A percentile compares a stretch with the other conserved stretches of the same genome.
phyloP scores from a whole-genome alignment of 2,113 vertebrate genomes.

The Grammomys surdaster region DNA sequence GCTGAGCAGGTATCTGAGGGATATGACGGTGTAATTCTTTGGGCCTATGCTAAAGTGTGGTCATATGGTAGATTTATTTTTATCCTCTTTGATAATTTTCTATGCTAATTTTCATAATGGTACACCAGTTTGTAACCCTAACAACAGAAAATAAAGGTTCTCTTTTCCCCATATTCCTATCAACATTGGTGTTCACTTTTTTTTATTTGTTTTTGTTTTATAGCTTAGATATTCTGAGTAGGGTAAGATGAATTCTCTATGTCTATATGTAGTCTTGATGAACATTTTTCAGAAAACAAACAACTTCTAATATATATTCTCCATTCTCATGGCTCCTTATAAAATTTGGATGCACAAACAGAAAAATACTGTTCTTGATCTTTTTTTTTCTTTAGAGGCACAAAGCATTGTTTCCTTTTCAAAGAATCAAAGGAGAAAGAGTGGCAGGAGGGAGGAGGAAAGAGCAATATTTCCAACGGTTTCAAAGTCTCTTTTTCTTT shows the following conservation, averaged over 20 bases:
- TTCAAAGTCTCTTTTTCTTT: not conserved
- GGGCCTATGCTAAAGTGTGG: not conserved
- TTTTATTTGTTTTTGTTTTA: too few relatives aligned
- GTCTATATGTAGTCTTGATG: not conserved
- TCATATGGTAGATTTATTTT: not conserved
- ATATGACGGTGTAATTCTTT: not conserved
- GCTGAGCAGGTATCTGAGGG: not conserved
- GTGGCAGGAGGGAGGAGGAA: not conserved
- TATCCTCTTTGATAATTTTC: not conserved
- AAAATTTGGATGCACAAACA: slow-evolving; percentile 59
- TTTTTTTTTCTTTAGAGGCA: slow-evolving; percentile 64
- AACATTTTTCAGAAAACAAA: slow-evolving; percentile 65
- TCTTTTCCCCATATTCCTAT: not conserved
- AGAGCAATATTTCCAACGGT: slow-evolving; percentile 26
- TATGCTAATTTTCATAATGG: not conserved
- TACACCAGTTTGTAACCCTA: not conserved
- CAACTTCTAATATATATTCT: slow-evolving; percentile 51
- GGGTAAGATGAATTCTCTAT: not conserved
- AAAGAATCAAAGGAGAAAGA: not conserved
- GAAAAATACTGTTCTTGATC: slow-evolving; percentile 25
- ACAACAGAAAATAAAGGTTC: not conserved
- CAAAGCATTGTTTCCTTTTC: slow-evolving; percentile 42
- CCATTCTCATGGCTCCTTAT: not conserved
- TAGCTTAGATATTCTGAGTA: slow-evolving; percentile 8
- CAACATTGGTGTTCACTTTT: not conserved